Conservation (phyloP, 2,113 vertebrate species). For the Pelvicachromis taeniatus region DNA sequence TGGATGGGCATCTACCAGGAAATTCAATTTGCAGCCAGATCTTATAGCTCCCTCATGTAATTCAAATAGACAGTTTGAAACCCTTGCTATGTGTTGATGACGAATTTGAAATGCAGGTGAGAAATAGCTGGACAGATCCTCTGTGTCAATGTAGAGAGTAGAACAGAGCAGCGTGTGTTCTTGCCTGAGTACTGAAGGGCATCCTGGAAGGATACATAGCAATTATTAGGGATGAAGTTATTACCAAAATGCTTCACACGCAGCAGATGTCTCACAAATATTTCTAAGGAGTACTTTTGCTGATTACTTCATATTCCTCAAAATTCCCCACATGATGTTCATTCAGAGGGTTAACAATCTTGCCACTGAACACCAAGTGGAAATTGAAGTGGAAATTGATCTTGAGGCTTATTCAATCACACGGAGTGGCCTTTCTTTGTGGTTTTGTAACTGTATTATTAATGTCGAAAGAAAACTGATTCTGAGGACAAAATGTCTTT, state of each 20-base stretch:
- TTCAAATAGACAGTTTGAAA: constrained; percentile 50
- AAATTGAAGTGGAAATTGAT: constrained; percentile 20
- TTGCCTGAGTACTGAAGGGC: not conserved
- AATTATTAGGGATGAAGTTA: not conserved
- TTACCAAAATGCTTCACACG: not conserved
- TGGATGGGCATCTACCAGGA: constrained; percentile 40
- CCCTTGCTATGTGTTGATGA: constrained; percentile 39
- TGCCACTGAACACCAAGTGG: not conserved
- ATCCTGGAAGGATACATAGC: not conserved
- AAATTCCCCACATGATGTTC: not conserved
- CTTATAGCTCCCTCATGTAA: constrained; percentile 39
- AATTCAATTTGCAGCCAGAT: constrained; percentile 60
- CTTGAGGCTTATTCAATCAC: not conserved
- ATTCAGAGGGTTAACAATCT: not conserved
- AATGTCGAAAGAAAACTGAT: constrained; percentile 29
- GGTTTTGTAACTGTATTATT: constrained; percentile 39
- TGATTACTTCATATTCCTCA: not conserved
- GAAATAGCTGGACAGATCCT: constrained; percentile 47
- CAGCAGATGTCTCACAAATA: not conserved
- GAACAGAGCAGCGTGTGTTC: constrained; percentile 22
- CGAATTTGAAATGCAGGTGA: constrained; percentile 59
- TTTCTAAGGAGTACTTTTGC: not conserved
- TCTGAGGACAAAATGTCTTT: not conserved
- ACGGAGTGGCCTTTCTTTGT: not conserved
- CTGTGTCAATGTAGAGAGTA: not conserved